These are phyloP conservation scores for Python bivittatus DNA, from an alignment of 2,113 vertebrate species.

Conservation along the genomic window DNA sequence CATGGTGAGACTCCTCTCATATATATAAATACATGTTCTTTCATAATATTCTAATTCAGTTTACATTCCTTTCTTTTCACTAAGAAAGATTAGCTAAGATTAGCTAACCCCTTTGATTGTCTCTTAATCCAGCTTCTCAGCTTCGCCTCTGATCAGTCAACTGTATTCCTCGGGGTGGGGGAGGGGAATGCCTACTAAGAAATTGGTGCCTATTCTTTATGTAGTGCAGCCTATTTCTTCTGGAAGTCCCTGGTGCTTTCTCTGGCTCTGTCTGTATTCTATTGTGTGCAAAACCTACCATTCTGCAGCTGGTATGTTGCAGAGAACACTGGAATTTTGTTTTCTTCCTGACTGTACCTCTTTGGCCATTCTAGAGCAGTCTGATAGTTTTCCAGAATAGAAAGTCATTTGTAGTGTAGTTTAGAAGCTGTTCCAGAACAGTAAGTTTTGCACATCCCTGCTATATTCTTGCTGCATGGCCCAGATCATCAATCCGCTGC, in stretches of 20 bases:
- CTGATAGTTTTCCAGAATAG: neutral
- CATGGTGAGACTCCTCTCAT: neutral
- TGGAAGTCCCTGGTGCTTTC: neutral
- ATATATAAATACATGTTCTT: neutral
- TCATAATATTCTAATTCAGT: neutral
- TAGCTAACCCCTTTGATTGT: neutral
- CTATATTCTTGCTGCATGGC: neutral
- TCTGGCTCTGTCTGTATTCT: neutral
- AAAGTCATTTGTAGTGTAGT: neutral
- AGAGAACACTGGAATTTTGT: neutral
- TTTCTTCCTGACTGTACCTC: neutral
- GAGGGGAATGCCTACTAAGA: neutral
- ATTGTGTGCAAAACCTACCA: neutral
- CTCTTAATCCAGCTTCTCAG: neutral
- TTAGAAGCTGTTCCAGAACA: neutral
- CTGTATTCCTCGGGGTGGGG: neutral
- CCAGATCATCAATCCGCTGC: neutral
- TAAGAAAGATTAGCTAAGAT: constrained; percentile 2
- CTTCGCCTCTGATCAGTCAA: neutral
- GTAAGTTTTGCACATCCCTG: neutral
- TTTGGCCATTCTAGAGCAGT: neutral
- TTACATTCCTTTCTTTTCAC: neutral
- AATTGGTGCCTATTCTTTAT: neutral
- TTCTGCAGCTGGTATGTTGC: neutral
- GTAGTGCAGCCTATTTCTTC: neutral